Base-by-base conservation (phyloP, 2,888 invertebrate genomes). In the Cantharis rufa region DNA sequence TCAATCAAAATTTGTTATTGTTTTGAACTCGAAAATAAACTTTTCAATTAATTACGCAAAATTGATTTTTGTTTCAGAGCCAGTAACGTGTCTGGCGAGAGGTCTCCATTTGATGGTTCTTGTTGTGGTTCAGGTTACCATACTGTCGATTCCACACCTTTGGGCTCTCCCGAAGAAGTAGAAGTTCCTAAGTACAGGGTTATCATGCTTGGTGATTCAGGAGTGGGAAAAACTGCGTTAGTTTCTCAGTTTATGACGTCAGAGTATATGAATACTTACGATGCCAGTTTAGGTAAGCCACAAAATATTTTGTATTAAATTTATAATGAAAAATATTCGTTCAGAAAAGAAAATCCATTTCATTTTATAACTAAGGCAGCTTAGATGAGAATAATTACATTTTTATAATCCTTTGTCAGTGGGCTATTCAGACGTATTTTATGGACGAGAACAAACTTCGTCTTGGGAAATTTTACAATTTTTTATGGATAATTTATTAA, bases 211-310 rank as follows among this genome's bases (percentile, higher is more conserved):
- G 96, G 94, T 0, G 95, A 95, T 83, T 92, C 95, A 0, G 96
- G 96, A 0, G 96, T 96, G 15, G 97, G 98, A 2, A 98, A 97
- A 89, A 95, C 96, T 0, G 95, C 97, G 1, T 90, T 98, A 24
- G 96, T 96, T 1, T 94, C 95, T 0, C 97, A 98, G 86, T 97
- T 98, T 87, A 96, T 96, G 95, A 97, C 97, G 28, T 96, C 96
- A 80, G 97, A 97, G 85, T 97, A 97, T 86, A 96, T 97, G 94
- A 96, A 97, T 88, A 96, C 97, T 0, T 97, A 97, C 87, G 97
- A 97, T 86, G 95, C 96, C 1, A 96, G 96, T 85, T 89, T 96
- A 86, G 96, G 96, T 96, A 89, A 24, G 24, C 24, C 9, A 93
- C 92, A 32, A 5, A 48, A 7, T n/a, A 48, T 48, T 48, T 5